Evolutionary conservation across 2,797 vertebrate species (phyloP).

Genomic region (Paratrypauchen microcephalus): DNA sequence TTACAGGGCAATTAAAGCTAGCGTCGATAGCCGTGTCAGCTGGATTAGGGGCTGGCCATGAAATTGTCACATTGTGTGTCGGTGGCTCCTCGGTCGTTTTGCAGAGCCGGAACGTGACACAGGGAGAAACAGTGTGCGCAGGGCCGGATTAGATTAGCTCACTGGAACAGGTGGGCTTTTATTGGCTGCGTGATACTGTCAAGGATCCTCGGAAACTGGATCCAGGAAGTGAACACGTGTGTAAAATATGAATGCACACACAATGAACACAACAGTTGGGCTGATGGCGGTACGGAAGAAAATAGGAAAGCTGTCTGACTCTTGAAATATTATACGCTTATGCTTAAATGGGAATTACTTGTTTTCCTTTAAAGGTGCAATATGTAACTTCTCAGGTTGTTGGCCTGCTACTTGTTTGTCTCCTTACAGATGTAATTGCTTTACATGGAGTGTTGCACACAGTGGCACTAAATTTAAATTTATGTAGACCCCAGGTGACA

Average conservation of each 20-base stretch:
- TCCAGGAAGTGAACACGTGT: constrained; percentile 48
- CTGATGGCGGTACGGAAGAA: constrained; percentile 43
- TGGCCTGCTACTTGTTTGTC: not conserved
- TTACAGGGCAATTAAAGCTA: constrained; percentile 71
- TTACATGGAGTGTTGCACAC: not conserved
- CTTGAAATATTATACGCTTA: constrained; percentile 57
- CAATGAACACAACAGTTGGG: constrained; percentile 31
- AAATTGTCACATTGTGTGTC: constrained; percentile 77
- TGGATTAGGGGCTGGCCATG: constrained; percentile 73
- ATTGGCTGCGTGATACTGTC: constrained; percentile 76
- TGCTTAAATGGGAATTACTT: constrained; percentile 8
- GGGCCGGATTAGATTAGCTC: constrained; percentile 78
- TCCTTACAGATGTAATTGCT: not conserved
- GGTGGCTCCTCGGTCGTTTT: constrained; percentile 57
- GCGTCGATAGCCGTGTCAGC: constrained; percentile 67
- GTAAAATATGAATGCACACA: constrained; percentile 18
- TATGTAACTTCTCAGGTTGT: not conserved
- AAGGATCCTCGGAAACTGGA: constrained; percentile 69
- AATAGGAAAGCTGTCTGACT: constrained; percentile 49
- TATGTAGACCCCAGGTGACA: too few species aligned
- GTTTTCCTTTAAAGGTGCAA: not conserved
- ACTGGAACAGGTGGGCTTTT: constrained; percentile 80
- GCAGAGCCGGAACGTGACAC: constrained; percentile 68
- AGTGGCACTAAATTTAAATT: too few species aligned
- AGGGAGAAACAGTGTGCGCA: constrained; percentile 65